phyloP scores from a whole-genome alignment of 2,888 invertebrate genomes.

The Didymodactylos carnosus region DNA sequence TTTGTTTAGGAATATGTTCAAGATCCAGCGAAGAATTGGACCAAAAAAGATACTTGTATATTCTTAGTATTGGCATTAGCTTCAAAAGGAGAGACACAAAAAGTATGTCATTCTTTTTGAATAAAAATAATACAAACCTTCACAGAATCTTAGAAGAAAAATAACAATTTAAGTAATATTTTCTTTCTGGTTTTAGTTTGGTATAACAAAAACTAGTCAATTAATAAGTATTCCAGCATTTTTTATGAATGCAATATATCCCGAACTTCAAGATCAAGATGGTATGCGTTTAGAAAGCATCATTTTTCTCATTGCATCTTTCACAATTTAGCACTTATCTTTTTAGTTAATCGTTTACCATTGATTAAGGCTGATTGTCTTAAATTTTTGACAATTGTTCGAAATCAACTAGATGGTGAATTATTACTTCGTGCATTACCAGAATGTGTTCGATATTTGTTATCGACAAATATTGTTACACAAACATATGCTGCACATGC shows the following conservation, averaged over 20 bases:
- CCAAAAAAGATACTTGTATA: constrained; percentile 79
- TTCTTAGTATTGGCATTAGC: constrained; percentile 86
- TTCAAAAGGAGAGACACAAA: constrained; percentile 44
- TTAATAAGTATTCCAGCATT: constrained; percentile 74
- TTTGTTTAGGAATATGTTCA: constrained; percentile 46
- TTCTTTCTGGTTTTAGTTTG: constrained; percentile 40
- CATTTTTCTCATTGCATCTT: constrained; percentile 4
- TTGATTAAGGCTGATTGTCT: constrained; percentile 87
- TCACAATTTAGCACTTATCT: constrained; percentile 18
- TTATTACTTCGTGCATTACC: constrained; percentile 55
- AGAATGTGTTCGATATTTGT: constrained; percentile 54
- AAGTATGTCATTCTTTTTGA: neutral
- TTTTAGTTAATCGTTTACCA: constrained; percentile 62
- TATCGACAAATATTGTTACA: constrained; percentile 59
- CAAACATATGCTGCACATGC: constrained; percentile 83
- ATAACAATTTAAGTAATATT: too few species aligned
- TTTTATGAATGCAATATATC: constrained; percentile 61
- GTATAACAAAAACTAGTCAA: constrained; percentile 70
- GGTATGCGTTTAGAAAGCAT: constrained; percentile 21
- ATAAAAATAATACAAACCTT: neutral
- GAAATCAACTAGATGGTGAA: constrained; percentile 63
- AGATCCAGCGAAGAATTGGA: constrained; percentile 61
- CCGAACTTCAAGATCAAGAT: constrained; percentile 56
- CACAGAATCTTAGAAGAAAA: too few species aligned
- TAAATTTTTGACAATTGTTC: constrained; percentile 85